Evolutionary conservation across 2,113 vertebrate species (phyloP), one percentile per base, ranked within the genome.

Genomic region (Sclerurus mexicanus): DNA sequence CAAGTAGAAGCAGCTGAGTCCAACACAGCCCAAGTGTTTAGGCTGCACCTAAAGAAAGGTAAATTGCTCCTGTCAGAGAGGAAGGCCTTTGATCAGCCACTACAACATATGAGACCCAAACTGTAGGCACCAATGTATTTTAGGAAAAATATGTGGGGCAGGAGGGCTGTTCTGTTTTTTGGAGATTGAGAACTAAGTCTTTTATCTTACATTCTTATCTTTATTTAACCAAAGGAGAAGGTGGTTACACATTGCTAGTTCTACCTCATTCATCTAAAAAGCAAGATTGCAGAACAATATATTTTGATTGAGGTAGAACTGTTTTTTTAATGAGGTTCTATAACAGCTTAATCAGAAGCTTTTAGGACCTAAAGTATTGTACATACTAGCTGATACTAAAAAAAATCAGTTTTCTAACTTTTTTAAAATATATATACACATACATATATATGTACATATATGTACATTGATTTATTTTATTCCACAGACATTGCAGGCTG

Each of bases 11-110:
- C 99, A 99, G 97, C 99, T 99, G 25, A 99, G 98, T 49, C 99
- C 99, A 58, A 99, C 99, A 82, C 99, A 99, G 72, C 99, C 98
- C 93, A 99, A 98, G 83, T 99, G 99, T 93, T 99, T 99, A n/a
- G 99, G 98, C 63, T 99, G 99, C 81, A 99, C 99, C 99, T 99
- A 95, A 85, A 94, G 7, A 73, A 58, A 90, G 80, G 27, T 13
- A 40, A 77, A 42, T 37, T 47, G 9, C 72, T 74, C 83, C 42
- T 95, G 53, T 85, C 46, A 68, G 47, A 83, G 25, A 82, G 21
- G 17, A 35, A 64, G 10, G 25, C 14, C 50, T 82, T 76, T 60
- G 17, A 63, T 56, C 27, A 87, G 23, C 14, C 52, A n/a, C 47
- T 74, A 40, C 30, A 84, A 75, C 21, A 62, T 14, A 0, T 12